Evolutionary conservation across 2,888 invertebrate genomes (phyloP).

Genomic region (Coenonympha arcania): DNA sequence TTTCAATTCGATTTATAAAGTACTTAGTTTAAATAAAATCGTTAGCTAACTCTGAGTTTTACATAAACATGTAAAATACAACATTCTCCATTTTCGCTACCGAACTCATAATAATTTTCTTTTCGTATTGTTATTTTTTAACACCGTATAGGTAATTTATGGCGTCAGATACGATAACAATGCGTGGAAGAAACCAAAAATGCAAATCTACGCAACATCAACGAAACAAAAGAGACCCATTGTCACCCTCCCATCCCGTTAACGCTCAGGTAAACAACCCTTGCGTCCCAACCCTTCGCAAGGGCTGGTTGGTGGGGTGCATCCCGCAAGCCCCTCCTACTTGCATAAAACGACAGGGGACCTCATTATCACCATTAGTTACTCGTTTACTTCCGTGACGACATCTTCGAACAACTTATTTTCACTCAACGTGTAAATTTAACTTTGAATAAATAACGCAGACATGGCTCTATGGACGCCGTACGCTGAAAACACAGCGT

Average conservation of each 20-base stretch:
- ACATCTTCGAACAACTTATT: neutral
- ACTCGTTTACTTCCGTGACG: conserved; percentile 16
- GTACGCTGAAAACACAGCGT: conserved; percentile 45
- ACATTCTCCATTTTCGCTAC: neutral
- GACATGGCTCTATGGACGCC: conserved; percentile 60
- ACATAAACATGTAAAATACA: too few relatives aligned
- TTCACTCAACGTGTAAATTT: neutral
- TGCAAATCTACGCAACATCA: conserved; percentile 17
- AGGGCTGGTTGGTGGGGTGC: conserved; percentile 21
- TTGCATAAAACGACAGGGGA: conserved; percentile 30
- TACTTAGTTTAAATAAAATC: too few relatives aligned
- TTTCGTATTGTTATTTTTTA: conserved; percentile 1
- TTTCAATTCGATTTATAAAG: too few relatives aligned
- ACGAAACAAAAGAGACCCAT: conserved; percentile 14
- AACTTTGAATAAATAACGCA: neutral
- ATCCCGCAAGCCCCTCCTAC: conserved; percentile 27
- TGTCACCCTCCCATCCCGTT: conserved; percentile 27
- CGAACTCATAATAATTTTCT: neutral
- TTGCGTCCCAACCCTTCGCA: conserved; percentile 7
- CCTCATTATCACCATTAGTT: conserved; percentile 23
- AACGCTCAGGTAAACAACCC: conserved; percentile 26
- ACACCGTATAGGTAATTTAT: conserved; percentile 12
- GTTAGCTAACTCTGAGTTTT: too few relatives aligned
- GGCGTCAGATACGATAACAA: conserved; percentile 15
- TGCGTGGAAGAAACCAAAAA: neutral